Base-by-base conservation (phyloP, 2,888 invertebrate genomes). In the Ormyrus labotus region DNA sequence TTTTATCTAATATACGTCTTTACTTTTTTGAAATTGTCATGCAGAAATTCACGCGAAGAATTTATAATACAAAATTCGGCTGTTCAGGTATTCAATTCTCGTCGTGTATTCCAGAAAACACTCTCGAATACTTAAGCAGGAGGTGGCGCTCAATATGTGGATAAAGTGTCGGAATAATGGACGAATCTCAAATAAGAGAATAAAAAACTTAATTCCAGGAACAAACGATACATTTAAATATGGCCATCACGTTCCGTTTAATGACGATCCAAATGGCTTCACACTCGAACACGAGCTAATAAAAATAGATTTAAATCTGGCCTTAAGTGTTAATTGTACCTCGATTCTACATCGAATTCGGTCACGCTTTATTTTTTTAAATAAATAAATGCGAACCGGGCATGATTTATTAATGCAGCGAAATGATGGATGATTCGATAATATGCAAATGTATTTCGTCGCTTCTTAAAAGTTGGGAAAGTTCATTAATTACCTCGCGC, bases 111-210 rank as follows among this genome's bases (percentile, higher is more conserved):
- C 78, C 67, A 63, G 78, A 70, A 74, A 83, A 83, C 80, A 70
- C 83, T 55, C 72, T 79, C 85, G 87, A 87, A 89, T 89, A 84
- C 85, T 70, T 83, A 85, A 86, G 81, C 73, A 85, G 85, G 84
- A 82, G 81, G 81, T 84, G 79, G 71, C 82, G 80, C 82, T 83
- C 80, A 69, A 71, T 77, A 84, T 84, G 76, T 80, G 86, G 82
- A 82, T 86, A 88, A 89, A 88, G 88, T 89, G 88, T 89, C 82
- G 84, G 86, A 84, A 85, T 88, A 88, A 88, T 87, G 85, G 85
- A 87, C 85, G 85, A 85, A 83, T 81, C 82, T 83, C 81, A 81
- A 80, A 80, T 79, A 80, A 60, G 10, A 19, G 19, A 19, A 68
- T 61, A 68, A 19, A 78, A 78, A 71, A 65, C 48, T 57, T 63